Percentiles rank a stretch among this genome's conserved stretches.
Evolutionary conservation across 2,113 vertebrate genomes (phyloP).

Genomic region (Pluvianellus socialis): DNA sequence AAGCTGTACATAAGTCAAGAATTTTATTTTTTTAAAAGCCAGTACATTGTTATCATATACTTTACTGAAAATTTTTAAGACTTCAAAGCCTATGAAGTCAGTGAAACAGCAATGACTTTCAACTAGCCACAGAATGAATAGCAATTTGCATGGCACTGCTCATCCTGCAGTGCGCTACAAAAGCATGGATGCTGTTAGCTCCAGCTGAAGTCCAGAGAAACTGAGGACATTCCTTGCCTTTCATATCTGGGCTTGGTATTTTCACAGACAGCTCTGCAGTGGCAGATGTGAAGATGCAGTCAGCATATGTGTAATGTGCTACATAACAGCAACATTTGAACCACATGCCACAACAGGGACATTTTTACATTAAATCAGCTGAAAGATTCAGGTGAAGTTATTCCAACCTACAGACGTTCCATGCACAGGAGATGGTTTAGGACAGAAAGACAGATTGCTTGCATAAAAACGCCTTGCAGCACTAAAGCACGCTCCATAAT

Average conservation of each 20-base stretch:
- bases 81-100: not conserved
- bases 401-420: not conserved
- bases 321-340: not conserved
- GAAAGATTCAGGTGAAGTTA: not conserved
- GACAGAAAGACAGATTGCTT: not conserved
- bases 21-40: not conserved
- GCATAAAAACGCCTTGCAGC: not conserved
- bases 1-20: not conserved
- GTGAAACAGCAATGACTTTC: not conserved
- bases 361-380: not conserved
- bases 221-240: not conserved
- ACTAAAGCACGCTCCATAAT: not conserved
- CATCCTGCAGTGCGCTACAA: not conserved
- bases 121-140: not conserved
- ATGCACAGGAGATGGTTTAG: not conserved
- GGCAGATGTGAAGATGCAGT: not conserved
- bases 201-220: not conserved
- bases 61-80: not conserved
- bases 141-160: not conserved
- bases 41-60: not conserved
- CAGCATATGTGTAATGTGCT: not conserved
- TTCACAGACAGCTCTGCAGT: not conserved
- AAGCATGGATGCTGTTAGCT: not conserved
- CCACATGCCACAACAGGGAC: not conserved
- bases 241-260: not conserved